Evolutionary conservation across 1,140 invertebrate species (phyloP), one percentile per base, ranked within the genome.

Genomic region (Phthorimaea operculella): DNA sequence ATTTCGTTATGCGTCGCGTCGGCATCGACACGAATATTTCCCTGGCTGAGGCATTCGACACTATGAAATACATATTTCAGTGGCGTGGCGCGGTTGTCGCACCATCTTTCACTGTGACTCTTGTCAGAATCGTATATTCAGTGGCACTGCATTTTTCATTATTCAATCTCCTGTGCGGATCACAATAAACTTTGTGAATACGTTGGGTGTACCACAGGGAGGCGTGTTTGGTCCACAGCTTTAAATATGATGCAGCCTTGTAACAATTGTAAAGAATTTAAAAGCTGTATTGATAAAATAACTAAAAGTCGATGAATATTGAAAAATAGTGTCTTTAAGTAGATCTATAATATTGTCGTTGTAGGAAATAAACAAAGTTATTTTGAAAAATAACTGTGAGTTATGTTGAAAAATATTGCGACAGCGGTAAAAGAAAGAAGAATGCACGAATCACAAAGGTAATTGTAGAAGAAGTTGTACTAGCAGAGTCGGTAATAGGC

Each of bases 131-230:
- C 60, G 62, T 44, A 69, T 68, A 78, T 74, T 71, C 70, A 66
- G 67, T 55, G 58, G 14, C 58, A 54, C 62, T 79, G 71, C 70
- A 76, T 76, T 72, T 78, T 78, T 72, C 64, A 72, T 70, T 60
- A 68, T 70, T 71, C 67, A 74, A 73, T 78, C 64, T 70, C 59
- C 56, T 52, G 55, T 56, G 54, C 52, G 55, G 63, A 59, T 69
- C 57, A 75, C 59, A 68, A 67, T 70, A 68, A 61, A 66, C 53
- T 56, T 58, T 33, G 18, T 50, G 61, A 63, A 57, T 57, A 52
- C 57, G 50, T 60, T 54, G 47, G 44, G 47, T 49, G 17, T 42
- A 14, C 53, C 33, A 11, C 36, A 48, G 57, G 49, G 39, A 50
- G 15, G 14, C 45, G 49, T 45, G 15, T 60, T 61, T 36, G 34